A percentile compares a stretch with the other conserved stretches of the same genome.
Conservation (phyloP, 1,140 invertebrate species). For the Ganaspis sp. region DNA sequence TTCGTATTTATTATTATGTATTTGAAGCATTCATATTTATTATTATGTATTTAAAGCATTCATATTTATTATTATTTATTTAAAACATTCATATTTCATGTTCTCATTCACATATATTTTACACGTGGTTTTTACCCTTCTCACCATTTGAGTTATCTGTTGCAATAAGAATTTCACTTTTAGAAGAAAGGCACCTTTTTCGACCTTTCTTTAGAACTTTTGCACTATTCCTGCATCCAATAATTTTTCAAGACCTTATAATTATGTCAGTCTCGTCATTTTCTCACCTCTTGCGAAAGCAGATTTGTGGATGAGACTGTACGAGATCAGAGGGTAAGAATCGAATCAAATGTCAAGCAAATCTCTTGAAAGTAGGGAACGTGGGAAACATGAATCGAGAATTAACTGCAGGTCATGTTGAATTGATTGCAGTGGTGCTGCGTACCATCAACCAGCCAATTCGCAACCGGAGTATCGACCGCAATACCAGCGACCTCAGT, state of each 20-base stretch:
- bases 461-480: slow-evolving; percentile 70
- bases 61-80: no score
- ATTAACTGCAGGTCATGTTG: slow-evolving; percentile 58
- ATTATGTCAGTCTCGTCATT: slow-evolving; percentile 20
- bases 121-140: no score
- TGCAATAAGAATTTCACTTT: no score
- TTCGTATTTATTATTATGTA: no score
- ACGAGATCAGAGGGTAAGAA: slow-evolving; percentile 30
- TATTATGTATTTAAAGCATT: no score
- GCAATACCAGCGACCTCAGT: slow-evolving; percentile 56
- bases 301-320: slow-evolving; percentile 11
- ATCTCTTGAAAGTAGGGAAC: slow-evolving; percentile 65
- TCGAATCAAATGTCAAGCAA: slow-evolving; percentile 69
- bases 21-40: no score
- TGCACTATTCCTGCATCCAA: neutral
- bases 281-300: neutral
- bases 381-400: slow-evolving; percentile 56
- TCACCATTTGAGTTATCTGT: no score
- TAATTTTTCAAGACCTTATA: neutral
- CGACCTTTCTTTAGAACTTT: no score
- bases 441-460: slow-evolving; percentile 62
- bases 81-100: no score
- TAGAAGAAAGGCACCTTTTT: no score
- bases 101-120: no score
- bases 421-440: slow-evolving; percentile 59